Evolutionary conservation across 1,140 invertebrate species (phyloP).

Genomic region (Bombus turneri): DNA sequence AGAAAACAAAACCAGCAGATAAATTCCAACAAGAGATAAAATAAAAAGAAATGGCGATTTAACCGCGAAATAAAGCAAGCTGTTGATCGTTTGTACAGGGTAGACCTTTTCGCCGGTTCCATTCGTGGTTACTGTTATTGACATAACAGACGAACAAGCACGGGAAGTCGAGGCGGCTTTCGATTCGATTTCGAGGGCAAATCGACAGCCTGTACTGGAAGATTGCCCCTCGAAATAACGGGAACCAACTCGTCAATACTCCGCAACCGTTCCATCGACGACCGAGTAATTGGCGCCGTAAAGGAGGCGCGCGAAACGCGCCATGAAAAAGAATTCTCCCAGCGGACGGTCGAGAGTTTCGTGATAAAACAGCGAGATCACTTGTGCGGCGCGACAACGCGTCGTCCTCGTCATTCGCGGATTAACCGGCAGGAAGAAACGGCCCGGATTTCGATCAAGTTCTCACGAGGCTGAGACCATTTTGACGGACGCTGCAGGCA

Average conservation of each 20-base stretch:
- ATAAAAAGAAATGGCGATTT: neutral
- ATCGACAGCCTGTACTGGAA: constrained; percentile 54
- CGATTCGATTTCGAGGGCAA: constrained; percentile 68
- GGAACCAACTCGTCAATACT: constrained; percentile 62
- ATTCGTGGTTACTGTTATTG: constrained; percentile 43
- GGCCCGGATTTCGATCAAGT: constrained; percentile 40
- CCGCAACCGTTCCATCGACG: constrained; percentile 56
- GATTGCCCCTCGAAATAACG: constrained; percentile 59
- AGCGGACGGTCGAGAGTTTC: neutral
- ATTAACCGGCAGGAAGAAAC: constrained; percentile 41
- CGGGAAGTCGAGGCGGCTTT: constrained; percentile 19
- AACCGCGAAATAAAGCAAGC: neutral
- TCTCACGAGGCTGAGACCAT: constrained; percentile 38
- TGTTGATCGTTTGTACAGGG: constrained; percentile 3
- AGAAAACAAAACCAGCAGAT: too few species aligned
- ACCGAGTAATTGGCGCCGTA: constrained; percentile 64
- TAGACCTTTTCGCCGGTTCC: constrained; percentile 5
- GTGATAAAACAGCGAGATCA: constrained; percentile 30
- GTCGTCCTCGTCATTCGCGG: constrained; percentile 6
- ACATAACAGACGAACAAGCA: constrained; percentile 12
- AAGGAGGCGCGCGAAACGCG: constrained; percentile 52
- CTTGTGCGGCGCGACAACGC: neutral
- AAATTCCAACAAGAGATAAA: neutral
- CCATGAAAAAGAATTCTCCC: constrained; percentile 39
- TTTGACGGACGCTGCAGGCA: constrained; percentile 2